These are phyloP conservation scores for Neodiprion virginianus DNA, from an alignment of 1,140 invertebrate species.

Conservation along the genomic window DNA sequence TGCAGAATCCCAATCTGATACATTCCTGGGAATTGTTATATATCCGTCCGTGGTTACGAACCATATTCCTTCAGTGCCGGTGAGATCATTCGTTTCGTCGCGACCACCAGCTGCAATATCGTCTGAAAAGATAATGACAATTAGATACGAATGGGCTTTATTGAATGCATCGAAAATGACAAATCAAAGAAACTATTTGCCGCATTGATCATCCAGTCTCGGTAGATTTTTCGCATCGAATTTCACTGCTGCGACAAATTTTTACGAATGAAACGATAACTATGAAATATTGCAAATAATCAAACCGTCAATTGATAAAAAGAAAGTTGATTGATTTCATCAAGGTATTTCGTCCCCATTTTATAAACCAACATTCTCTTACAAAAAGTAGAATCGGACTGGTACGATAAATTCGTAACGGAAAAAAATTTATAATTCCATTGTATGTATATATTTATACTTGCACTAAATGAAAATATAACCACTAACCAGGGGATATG, in stretches of 20 bases:
- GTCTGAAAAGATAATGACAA: slow-evolving; percentile 37
- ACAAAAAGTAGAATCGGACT: too few relatives aligned
- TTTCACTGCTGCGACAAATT: too few relatives aligned
- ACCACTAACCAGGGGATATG: slow-evolving; percentile 52
- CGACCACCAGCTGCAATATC: slow-evolving; percentile 53
- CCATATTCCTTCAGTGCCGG: slow-evolving; percentile 53
- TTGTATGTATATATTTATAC: background rate
- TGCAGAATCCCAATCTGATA: slow-evolving; percentile 43
- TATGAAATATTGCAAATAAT: too few relatives aligned
- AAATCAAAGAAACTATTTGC: background rate
- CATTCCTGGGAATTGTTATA: slow-evolving; percentile 50
- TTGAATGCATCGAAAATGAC: slow-evolving; percentile 9
- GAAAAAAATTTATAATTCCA: background rate
- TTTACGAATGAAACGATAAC: too few relatives aligned
- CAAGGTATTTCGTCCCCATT: too few relatives aligned
- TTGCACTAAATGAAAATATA: background rate
- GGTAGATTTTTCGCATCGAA: too few relatives aligned
- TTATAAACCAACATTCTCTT: too few relatives aligned
- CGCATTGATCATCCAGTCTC: background rate
- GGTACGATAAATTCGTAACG: too few relatives aligned
- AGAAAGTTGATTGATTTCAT: too few relatives aligned
- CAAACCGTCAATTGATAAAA: too few relatives aligned
- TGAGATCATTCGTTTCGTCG: slow-evolving; percentile 50
- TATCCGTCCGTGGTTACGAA: slow-evolving; percentile 50
- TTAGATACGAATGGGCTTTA: background rate